phyloP scores from a whole-genome alignment of 2,113 vertebrate species.

The Pseudorectes ferrugineus region DNA sequence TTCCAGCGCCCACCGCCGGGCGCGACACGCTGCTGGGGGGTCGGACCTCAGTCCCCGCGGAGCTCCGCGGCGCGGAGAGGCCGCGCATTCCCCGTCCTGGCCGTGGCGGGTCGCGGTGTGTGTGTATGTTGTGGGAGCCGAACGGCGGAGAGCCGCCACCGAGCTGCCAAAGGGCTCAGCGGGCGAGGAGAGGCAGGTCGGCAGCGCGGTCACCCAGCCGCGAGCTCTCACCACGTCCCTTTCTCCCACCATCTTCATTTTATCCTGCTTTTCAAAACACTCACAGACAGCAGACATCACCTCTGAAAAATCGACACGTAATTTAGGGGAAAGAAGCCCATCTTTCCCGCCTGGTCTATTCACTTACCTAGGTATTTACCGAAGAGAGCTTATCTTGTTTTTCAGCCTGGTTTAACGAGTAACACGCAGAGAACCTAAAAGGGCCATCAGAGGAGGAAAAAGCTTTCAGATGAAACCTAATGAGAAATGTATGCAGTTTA shows the following conservation, averaged over 20 bases:
- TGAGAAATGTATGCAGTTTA: background rate
- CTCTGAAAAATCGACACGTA: background rate
- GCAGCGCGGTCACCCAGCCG: background rate
- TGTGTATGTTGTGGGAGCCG: background rate
- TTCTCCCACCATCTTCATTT: background rate
- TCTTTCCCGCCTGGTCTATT: background rate
- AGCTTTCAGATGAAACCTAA: background rate
- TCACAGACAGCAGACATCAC: background rate
- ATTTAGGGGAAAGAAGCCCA: background rate
- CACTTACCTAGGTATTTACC: background rate
- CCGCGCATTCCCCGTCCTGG: background rate
- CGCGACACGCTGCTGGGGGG: fast-evolving
- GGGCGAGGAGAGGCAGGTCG: too few species aligned
- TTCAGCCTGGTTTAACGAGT: background rate
- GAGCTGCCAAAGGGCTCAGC: background rate
- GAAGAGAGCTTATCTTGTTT: background rate
- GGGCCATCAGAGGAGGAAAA: background rate
- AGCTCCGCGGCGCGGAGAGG: background rate
- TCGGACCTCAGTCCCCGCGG: fast-evolving
- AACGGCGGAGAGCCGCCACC: background rate
- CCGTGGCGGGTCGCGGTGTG: too few species aligned
- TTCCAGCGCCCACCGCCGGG: background rate
- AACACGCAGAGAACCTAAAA: background rate
- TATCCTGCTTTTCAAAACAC: background rate
- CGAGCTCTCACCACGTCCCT: fast-evolving